These are phyloP conservation scores for Regulus satrapa DNA, from an alignment of 2,113 vertebrate genomes.

Conservation along the genomic window DNA sequence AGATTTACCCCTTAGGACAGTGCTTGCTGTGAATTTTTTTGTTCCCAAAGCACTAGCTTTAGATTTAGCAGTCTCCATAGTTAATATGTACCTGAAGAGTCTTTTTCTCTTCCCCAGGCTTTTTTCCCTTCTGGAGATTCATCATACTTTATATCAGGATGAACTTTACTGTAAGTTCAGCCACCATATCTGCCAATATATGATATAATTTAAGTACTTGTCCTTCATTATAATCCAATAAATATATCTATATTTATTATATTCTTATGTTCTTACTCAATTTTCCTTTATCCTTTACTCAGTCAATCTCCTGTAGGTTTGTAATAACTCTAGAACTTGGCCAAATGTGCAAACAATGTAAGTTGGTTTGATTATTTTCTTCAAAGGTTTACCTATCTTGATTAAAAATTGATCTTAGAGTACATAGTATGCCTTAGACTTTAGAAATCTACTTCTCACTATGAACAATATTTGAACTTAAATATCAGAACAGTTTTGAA, in stretches of 20 bases:
- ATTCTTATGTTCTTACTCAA: neutral
- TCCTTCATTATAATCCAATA: neutral
- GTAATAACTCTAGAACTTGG: neutral
- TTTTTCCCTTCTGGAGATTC: neutral
- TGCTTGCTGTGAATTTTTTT: neutral
- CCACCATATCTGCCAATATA: neutral
- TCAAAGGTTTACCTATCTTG: slow-evolving; percentile 24
- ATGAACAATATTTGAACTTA: slow-evolving; percentile 30
- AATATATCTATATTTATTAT: neutral
- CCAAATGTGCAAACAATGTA: neutral
- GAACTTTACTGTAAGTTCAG: neutral
- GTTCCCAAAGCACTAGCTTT: neutral
- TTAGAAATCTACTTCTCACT: neutral
- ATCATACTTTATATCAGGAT: neutral
- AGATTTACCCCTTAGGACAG: neutral
- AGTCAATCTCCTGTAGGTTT: neutral
- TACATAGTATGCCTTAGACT: neutral
- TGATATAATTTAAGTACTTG: neutral
- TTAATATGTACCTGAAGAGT: neutral
- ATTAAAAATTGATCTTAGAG: slow-evolving; percentile 41
- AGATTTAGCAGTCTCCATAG: neutral
- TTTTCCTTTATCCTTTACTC: neutral
- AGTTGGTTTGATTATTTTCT: neutral
- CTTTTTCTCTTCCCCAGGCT: neutral
- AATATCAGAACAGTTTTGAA: neutral